phyloP scores from a whole-genome alignment of 2,113 vertebrate species.

The Poeciliopsis occidentalis region DNA sequence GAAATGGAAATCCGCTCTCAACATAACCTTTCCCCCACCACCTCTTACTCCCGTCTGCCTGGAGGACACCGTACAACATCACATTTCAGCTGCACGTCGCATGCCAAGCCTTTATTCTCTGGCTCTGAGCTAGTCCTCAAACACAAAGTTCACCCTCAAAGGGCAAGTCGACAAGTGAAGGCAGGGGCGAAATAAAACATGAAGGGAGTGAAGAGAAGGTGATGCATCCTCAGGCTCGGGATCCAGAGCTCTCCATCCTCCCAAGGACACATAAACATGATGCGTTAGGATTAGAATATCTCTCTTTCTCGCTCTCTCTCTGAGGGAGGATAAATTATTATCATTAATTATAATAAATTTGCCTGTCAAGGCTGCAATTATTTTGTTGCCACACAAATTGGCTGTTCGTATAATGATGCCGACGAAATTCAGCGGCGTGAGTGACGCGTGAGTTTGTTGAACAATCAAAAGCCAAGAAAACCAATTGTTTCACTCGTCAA shows the following conservation, averaged over 20 bases:
- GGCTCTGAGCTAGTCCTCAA: slow-evolving; percentile 5
- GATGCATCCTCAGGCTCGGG: slow-evolving; percentile 18
- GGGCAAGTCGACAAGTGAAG: slow-evolving; percentile 9
- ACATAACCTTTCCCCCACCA: background rate
- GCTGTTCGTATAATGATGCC: slow-evolving; percentile 60
- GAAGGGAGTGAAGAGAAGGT: background rate
- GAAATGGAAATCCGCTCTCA: background rate
- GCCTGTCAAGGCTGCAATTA: slow-evolving; percentile 83
- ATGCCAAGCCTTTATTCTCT: background rate
- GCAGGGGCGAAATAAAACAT: slow-evolving; percentile 4
- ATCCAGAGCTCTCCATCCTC: slow-evolving; percentile 51
- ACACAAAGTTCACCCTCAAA: slow-evolving; percentile 11
- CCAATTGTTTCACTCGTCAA: slow-evolving; percentile 50
- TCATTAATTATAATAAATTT: slow-evolving; percentile 87
- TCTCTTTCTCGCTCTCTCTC: slow-evolving; percentile 64
- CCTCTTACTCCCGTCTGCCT: background rate
- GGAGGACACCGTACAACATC: slow-evolving; percentile 15
- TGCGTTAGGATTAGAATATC: slow-evolving; percentile 70
- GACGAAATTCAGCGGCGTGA: slow-evolving; percentile 54
- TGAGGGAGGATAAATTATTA: slow-evolving; percentile 82
- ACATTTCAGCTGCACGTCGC: slow-evolving; percentile 18
- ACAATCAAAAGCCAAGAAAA: slow-evolving; percentile 59
- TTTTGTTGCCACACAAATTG: slow-evolving; percentile 83
- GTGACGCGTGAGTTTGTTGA: slow-evolving; percentile 80
- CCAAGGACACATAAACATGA: slow-evolving; percentile 56